Evolutionary conservation across 1,140 invertebrate species (phyloP).

Genomic region (Oryctes rhinoceros): DNA sequence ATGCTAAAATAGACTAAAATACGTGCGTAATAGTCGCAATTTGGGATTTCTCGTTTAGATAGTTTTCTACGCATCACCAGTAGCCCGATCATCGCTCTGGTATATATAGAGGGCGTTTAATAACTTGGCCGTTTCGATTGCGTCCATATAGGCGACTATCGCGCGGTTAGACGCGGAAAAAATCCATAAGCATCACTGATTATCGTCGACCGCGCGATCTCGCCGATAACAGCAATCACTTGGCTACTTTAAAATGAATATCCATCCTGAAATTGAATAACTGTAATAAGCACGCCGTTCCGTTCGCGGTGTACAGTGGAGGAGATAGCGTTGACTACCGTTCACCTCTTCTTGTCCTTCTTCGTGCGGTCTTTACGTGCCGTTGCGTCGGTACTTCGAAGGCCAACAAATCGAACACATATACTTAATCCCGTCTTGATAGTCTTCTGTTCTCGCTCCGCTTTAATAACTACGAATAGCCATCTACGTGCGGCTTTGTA

Average conservation of each 20-base stretch:
- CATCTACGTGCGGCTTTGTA: conserved; percentile 24
- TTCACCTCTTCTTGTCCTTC: conserved; percentile 32
- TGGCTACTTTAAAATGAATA: conserved; percentile 36
- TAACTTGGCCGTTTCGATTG: conserved; percentile 34
- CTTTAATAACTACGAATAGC: conserved; percentile 27
- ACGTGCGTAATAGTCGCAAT: not conserved
- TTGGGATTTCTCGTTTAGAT: not conserved
- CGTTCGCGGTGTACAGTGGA: not conserved
- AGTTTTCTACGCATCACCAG: conserved; percentile 12
- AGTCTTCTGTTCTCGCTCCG: conserved; percentile 29
- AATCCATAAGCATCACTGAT: conserved; percentile 33
- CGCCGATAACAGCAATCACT: conserved; percentile 36
- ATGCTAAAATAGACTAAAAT: no score
- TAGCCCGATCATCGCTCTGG: not conserved
- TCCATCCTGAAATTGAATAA: conserved; percentile 36
- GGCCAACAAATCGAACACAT: conserved; percentile 12
- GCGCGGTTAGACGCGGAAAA: conserved; percentile 20
- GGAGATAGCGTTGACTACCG: not conserved
- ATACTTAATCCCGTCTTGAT: conserved; percentile 29
- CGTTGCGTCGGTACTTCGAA: conserved; percentile 19
- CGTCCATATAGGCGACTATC: conserved; percentile 2
- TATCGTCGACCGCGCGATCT: conserved; percentile 34
- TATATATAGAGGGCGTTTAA: conserved; percentile 33
- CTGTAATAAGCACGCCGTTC: conserved; percentile 31
- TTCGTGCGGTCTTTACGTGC: conserved; percentile 22